These are phyloP conservation scores for Dryobota labecula DNA, from an alignment of 2,888 invertebrate genomes.

Conservation along the genomic window DNA sequence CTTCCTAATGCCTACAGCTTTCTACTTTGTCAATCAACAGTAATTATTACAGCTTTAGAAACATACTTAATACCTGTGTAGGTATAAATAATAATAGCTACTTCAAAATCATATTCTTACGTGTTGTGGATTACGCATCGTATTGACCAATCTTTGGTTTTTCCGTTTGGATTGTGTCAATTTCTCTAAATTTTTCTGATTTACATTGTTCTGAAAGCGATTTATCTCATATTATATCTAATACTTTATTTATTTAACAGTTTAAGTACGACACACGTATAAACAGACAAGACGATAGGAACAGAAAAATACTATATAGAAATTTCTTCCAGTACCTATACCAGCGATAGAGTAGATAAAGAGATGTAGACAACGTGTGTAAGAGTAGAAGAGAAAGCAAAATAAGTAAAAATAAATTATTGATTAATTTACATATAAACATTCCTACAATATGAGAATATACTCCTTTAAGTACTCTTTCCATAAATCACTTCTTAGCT, in stretches of 20 bases:
- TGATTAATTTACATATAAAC: too few species aligned
- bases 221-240: constrained; percentile 12
- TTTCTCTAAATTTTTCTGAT: background rate
- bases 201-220: background rate
- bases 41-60: background rate
- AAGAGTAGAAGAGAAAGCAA: too few species aligned
- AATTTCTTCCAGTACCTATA: too few species aligned
- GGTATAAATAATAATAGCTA: background rate
- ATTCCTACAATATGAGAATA: too few species aligned
- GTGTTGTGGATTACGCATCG: background rate
- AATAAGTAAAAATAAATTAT: too few species aligned
- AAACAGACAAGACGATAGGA: too few species aligned
- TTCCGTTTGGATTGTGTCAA: too few species aligned
- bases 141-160: background rate
- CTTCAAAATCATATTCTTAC: background rate
- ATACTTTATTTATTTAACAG: too few species aligned
- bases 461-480: background rate
- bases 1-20: constrained; percentile 9
- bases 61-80: background rate
- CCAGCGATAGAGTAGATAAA: too few species aligned
- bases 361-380: too few species aligned
- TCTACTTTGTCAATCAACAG: constrained; percentile 18
- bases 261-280: too few species aligned
- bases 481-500: background rate
- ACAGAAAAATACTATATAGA: too few species aligned